Conservation (phyloP, 2,113 vertebrate genomes). For the Tachuris rubrigastra region DNA sequence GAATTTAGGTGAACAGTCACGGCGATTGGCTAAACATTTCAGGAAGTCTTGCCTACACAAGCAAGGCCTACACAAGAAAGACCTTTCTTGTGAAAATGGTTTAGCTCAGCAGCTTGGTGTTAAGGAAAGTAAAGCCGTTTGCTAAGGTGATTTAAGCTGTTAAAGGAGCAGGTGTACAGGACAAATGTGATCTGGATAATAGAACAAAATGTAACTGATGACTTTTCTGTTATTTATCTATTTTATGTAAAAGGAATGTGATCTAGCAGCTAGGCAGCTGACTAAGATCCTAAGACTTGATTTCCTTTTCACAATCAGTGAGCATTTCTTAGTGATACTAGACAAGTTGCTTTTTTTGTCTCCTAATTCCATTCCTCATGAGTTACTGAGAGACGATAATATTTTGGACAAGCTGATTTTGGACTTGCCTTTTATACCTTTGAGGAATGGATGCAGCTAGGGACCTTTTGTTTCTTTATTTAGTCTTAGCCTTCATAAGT, state of each 20-base stretch:
- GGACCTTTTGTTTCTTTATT: not conserved
- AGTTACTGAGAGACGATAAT: not conserved
- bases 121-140: not conserved
- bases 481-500: not conserved
- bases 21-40: not conserved
- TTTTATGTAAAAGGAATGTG: not conserved
- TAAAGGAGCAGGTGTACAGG: not conserved
- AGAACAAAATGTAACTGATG: not conserved
- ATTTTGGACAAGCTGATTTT: not conserved
- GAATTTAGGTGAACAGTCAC: not conserved
- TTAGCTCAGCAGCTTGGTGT: not conserved
- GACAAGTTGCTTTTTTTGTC: not conserved
- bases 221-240: not conserved
- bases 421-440: not conserved
- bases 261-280: not conserved
- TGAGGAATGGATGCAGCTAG: not conserved
- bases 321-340: not conserved
- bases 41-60: not conserved
- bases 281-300: not conserved
- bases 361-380: not conserved
- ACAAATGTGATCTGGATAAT: not conserved
- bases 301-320: not conserved
- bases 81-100: not conserved
- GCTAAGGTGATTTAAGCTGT: not conserved
- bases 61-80: not conserved